Evolutionary conservation across 2,888 invertebrate species (phyloP).

Genomic region (Sturmia bella): DNA sequence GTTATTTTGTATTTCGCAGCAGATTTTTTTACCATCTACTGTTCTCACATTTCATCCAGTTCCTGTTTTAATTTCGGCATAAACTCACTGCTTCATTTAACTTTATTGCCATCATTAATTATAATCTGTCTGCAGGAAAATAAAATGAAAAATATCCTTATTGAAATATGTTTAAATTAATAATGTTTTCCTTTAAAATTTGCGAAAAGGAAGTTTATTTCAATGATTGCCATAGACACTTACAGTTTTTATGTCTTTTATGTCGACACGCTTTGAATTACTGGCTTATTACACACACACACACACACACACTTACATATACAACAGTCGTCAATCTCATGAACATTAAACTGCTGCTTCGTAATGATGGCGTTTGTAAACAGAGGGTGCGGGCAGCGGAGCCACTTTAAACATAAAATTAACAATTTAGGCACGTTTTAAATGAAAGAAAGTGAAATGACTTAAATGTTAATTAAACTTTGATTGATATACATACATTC

Average conservation of each 20-base stretch:
- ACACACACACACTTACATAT: too few species aligned
- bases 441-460: slow-evolving; percentile 12
- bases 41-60: not conserved
- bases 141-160: slow-evolving; percentile 1
- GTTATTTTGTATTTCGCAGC: too few species aligned
- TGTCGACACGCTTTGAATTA: not conserved
- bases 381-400: not conserved
- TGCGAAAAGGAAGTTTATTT: not conserved
- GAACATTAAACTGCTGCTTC: too few species aligned
- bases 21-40: too few species aligned
- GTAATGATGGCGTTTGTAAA: too few species aligned
- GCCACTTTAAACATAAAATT: slow-evolving; percentile 9
- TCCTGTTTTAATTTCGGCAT: not conserved
- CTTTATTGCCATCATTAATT: slow-evolving; percentile 17
- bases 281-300: too few species aligned
- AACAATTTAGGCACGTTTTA: slow-evolving; percentile 37
- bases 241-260: not conserved
- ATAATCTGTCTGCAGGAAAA: slow-evolving; percentile 6
- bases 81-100: slow-evolving; percentile 8
- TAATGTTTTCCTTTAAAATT: slow-evolving; percentile 9
- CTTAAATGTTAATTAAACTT: slow-evolving; percentile 12
- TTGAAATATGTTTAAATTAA: slow-evolving; percentile 10
- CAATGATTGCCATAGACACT: slow-evolving; percentile 15
- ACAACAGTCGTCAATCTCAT: not conserved
- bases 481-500: slow-evolving; percentile 1